Evolutionary conservation across 2,888 invertebrate genomes (phyloP).

Genomic region (Synergus itoensis): DNA sequence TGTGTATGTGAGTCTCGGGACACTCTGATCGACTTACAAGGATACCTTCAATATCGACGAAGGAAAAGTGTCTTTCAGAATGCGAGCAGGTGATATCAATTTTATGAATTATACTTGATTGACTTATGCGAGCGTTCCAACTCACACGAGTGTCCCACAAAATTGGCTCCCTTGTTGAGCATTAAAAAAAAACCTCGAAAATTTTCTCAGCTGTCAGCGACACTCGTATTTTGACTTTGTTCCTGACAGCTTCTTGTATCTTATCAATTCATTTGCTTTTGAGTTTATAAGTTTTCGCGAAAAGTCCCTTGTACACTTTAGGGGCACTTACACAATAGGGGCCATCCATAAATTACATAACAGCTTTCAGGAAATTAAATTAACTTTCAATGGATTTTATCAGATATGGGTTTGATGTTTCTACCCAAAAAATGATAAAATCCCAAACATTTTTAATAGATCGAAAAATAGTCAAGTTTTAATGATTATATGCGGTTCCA

Average conservation of each 20-base stretch:
- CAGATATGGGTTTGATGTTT: too few relatives aligned
- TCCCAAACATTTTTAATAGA: too few relatives aligned
- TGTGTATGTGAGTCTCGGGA: slow-evolving; percentile 46
- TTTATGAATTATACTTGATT: slow-evolving; percentile 71
- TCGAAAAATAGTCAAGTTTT: not conserved
- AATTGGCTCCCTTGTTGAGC: slow-evolving; percentile 10
- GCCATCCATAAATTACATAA: too few relatives aligned
- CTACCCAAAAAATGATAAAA: too few relatives aligned
- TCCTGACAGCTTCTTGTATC: slow-evolving; percentile 1
- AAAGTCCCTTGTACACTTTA: too few relatives aligned
- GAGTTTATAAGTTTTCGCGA: not conserved
- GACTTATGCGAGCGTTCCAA: slow-evolving; percentile 55
- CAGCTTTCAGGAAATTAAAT: too few relatives aligned
- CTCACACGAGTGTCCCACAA: not conserved
- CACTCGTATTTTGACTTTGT: not conserved
- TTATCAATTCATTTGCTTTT: not conserved
- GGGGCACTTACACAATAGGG: too few relatives aligned
- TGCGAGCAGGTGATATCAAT: slow-evolving; percentile 75
- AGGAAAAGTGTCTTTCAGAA: slow-evolving; percentile 59
- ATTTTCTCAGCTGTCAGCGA: slow-evolving; percentile 29
- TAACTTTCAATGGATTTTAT: too few relatives aligned
- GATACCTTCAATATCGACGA: slow-evolving; percentile 53
- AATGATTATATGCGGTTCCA: not conserved
- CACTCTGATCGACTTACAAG: slow-evolving; percentile 56
- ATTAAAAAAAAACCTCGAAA: slow-evolving; percentile 1